phyloP scores from a whole-genome alignment of 2,888 invertebrate species.

The Actias luna region DNA sequence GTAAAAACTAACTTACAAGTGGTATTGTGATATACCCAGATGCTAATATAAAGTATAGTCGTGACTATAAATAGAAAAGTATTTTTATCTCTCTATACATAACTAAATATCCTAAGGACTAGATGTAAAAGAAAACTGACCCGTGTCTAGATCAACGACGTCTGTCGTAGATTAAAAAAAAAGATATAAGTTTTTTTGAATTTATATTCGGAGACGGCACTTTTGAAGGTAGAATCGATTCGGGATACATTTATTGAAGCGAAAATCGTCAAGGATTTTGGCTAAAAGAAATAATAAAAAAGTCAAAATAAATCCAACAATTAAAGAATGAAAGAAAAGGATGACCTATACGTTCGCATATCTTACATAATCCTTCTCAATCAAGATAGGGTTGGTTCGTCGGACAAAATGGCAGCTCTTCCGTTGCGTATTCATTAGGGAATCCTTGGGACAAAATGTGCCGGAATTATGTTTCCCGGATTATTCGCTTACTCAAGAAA shows the following conservation, averaged over 20 bases:
- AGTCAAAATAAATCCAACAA: background rate
- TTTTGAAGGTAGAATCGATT: background rate
- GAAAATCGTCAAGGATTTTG: background rate
- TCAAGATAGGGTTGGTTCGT: constrained; percentile 67
- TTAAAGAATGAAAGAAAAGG: constrained; percentile 28
- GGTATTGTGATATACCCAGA: too few relatives aligned
- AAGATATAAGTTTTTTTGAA: background rate
- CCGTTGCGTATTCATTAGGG: constrained; percentile 64
- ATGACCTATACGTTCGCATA: constrained; percentile 46
- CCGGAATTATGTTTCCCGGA: constrained; percentile 57
- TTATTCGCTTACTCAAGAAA: constrained; percentile 57
- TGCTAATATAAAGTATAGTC: too few relatives aligned
- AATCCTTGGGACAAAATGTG: constrained; percentile 58
- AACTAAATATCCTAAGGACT: background rate
- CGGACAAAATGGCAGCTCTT: constrained; percentile 39
- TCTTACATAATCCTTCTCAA: constrained; percentile 66
- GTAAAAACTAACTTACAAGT: too few relatives aligned
- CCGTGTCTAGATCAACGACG: background rate
- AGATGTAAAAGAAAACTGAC: background rate
- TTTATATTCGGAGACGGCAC: background rate
- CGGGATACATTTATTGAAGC: background rate
- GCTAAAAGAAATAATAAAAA: constrained; percentile 10
- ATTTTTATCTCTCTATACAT: too few relatives aligned
- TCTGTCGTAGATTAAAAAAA: background rate
- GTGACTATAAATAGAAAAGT: too few relatives aligned